A percentile compares a stretch with the other conserved stretches of the same genome.
phyloP scores from a whole-genome alignment of 2,113 vertebrate genomes.

The Nerophis lumbriciformis region DNA sequence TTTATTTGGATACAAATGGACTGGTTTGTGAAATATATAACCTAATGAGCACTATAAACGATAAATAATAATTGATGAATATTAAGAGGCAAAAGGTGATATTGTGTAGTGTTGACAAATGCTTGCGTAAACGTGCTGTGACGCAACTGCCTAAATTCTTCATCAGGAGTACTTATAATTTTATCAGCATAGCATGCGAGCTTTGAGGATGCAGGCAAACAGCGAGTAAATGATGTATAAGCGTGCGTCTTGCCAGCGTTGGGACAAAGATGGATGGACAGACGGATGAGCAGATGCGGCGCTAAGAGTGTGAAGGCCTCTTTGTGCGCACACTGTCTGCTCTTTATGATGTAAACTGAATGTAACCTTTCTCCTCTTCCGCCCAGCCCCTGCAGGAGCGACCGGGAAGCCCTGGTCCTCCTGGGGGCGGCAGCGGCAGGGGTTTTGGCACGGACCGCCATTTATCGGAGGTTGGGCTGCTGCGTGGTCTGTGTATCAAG shows the following conservation, averaged over 20 bases:
- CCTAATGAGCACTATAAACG: background rate
- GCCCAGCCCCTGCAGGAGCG: slow-evolving; percentile 55
- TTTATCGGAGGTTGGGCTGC: slow-evolving; percentile 59
- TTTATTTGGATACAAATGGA: background rate
- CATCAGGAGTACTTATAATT: slow-evolving; percentile 33
- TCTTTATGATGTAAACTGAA: slow-evolving; percentile 70
- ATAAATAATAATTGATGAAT: background rate
- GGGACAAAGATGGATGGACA: slow-evolving; percentile 28
- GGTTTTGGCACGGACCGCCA: slow-evolving; percentile 53
- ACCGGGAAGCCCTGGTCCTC: slow-evolving; percentile 41
- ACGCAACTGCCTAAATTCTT: slow-evolving; percentile 39
- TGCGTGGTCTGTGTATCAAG: slow-evolving; percentile 57
- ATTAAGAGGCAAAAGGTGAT: slow-evolving; percentile 1
- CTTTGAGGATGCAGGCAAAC: slow-evolving; percentile 22
- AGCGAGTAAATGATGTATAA: slow-evolving; percentile 39
- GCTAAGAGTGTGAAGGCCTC: slow-evolving; percentile 20
- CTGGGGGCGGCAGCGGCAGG: background rate
- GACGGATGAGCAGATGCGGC: slow-evolving; percentile 31
- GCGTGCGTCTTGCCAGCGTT: slow-evolving; percentile 29
- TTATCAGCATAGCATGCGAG: slow-evolving; percentile 28
- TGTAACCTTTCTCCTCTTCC: slow-evolving; percentile 66
- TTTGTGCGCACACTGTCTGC: slow-evolving; percentile 27
- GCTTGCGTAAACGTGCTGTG: background rate
- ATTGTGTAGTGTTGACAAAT: background rate
- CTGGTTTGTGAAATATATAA: background rate